Evolutionary conservation across 2,888 invertebrate genomes (phyloP).

Genomic region (Rotaria macrura): DNA sequence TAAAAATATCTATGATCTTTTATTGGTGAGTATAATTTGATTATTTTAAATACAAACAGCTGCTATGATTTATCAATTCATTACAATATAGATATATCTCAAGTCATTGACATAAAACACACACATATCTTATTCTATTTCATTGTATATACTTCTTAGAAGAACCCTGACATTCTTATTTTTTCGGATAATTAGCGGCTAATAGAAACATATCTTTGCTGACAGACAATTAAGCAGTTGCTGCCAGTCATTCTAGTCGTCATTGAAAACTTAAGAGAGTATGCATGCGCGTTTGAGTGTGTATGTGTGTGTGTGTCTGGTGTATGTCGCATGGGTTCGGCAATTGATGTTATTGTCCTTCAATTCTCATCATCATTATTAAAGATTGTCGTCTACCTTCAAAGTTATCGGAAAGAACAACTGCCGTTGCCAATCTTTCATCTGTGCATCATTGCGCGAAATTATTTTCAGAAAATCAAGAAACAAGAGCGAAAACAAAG

Average conservation of each 20-base stretch:
- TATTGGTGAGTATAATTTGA: too few species aligned
- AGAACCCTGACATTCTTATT: background rate
- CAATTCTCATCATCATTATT: background rate
- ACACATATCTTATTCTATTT: background rate
- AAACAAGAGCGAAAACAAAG: background rate
- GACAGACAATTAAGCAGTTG: background rate
- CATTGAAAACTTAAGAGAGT: background rate
- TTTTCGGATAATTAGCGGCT: background rate
- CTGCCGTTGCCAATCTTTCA: background rate
- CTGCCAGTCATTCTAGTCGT: background rate
- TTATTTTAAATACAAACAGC: background rate
- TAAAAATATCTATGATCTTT: too few species aligned
- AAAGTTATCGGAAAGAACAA: background rate
- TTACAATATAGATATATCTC: background rate
- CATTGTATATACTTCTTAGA: background rate
- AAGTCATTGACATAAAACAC: background rate
- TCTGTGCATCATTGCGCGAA: background rate
- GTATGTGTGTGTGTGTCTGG: background rate
- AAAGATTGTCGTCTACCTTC: background rate
- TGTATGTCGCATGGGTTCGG: background rate
- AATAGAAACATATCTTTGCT: background rate
- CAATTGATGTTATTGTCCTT: slow-evolving; percentile 3
- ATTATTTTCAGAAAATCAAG: background rate
- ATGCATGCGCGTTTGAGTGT: background rate
- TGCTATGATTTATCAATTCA: background rate